Conservation (phyloP, 2,113 vertebrate genomes). For the Platichthys stellatus region DNA sequence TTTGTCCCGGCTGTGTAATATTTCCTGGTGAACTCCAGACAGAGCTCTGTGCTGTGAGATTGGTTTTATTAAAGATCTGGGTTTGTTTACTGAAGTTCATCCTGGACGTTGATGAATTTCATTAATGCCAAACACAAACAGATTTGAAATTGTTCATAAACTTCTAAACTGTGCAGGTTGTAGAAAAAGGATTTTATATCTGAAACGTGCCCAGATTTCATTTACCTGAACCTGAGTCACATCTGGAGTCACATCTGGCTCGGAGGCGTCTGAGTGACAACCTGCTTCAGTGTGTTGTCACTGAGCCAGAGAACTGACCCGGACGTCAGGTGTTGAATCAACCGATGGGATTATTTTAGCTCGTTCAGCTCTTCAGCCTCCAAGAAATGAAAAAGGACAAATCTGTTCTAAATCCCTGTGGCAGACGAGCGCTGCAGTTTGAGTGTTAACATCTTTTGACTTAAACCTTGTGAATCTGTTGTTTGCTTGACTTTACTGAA, state of each 20-base stretch:
- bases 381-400: background rate
- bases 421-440: no score
- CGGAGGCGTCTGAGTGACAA: background rate
- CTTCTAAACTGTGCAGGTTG: no score
- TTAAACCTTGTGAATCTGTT: background rate
- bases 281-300: background rate
- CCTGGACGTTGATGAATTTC: no score
- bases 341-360: slow-evolving; percentile 23
- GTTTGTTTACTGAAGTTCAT: no score
- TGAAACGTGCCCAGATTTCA: no score
- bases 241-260: slow-evolving; percentile 12
- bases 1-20: no score
- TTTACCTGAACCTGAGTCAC: background rate
- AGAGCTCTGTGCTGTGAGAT: no score
- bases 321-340: background rate
- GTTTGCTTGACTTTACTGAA: background rate
- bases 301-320: background rate
- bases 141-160: no score
- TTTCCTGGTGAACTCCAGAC: no score
- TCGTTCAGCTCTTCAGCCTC: slow-evolving; percentile 21
- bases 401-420: background rate
- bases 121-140: no score
- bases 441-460: no score
- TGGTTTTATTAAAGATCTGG: no score
- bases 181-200: background rate